phyloP scores from a whole-genome alignment of 1,140 invertebrate species.

The Drosophila lini region DNA sequence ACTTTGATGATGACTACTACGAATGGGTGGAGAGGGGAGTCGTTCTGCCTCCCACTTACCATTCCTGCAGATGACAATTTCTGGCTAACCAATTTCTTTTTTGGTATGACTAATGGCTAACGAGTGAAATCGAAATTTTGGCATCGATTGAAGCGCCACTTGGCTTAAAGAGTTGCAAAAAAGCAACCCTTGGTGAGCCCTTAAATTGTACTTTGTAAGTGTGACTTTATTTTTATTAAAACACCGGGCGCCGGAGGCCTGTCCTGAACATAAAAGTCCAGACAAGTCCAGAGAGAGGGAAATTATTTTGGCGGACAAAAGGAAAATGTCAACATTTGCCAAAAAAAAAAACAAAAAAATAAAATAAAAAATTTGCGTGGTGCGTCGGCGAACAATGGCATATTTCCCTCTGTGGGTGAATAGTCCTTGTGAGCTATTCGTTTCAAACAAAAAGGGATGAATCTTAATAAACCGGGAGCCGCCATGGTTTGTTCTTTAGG shows the following conservation, averaged over 20 bases:
- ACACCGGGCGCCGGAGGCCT: slow-evolving; percentile 40
- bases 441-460: slow-evolving; percentile 1
- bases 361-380: slow-evolving; percentile 44
- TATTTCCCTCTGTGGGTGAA: background rate
- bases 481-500: background rate
- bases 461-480: background rate
- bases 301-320: slow-evolving; percentile 25
- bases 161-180: slow-evolving; percentile 55
- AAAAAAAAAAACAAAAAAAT: slow-evolving; percentile 16
- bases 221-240: slow-evolving; percentile 49
- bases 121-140: slow-evolving; percentile 60
- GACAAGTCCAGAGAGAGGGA: background rate
- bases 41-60: slow-evolving; percentile 24
- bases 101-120: slow-evolving; percentile 62
- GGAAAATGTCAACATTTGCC: slow-evolving; percentile 45
- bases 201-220: background rate
- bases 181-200: too few species aligned
- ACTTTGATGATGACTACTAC: slow-evolving; percentile 69
- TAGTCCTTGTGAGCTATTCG: background rate
- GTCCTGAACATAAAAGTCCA: slow-evolving; percentile 35
- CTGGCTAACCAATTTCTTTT: slow-evolving; percentile 42
- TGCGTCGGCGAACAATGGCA: slow-evolving; percentile 22
- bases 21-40: slow-evolving; percentile 11
- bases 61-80: slow-evolving; percentile 77
- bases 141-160: slow-evolving; percentile 40